Evolutionary conservation across 2,797 vertebrate species (phyloP), one percentile per base, ranked within the genome.

Genomic region (Threskiornis aethiopicus): DNA sequence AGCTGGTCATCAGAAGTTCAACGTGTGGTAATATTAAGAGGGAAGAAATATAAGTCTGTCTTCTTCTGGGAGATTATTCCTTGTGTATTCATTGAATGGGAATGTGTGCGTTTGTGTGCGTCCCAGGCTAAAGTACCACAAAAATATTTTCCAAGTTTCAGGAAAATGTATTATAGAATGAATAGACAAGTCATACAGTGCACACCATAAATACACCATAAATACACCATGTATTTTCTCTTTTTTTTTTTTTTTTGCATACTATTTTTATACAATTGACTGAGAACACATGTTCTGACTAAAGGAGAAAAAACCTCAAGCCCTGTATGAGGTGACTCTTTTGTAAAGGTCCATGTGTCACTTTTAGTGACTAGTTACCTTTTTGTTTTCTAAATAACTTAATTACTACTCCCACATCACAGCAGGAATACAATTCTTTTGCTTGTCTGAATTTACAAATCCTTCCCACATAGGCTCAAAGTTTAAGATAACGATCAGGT

Each of bases 341-440:
- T 28, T 78, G 10, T 31, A 76, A 69, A 73, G 28, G 1, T 93
- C 21, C 1, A 2, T 19, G 14, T 51, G 8, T 54, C 64, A 47
- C 44, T 64, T 39, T 28, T 16, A 67, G 47, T 42, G 16, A 42
- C 7, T 84, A 22, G 15, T 29, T 94, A 20, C 2, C 4, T n/a
- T 80, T 61, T 37, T 90, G 29, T 93, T 92, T 96, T 82, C 44
- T 91, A 77, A 89, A 77, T 86, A 97, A 64, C 33, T 73, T 84
- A 24, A 49, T 42, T 96, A 70, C 46, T 92, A 84, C 83, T 94
- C 19, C 33, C 47, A 93, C 42, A 44, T 84, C 16, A 78, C 67
- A 91, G 47, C 21, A 96, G 24, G 26, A 93, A 69, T 91, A 54
- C 35, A 84, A 77, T 65, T 95, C 35, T 92, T 94, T 94, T 80